A percentile compares a stretch with the other conserved stretches of the same genome.
phyloP scores from a whole-genome alignment of 2,888 invertebrate species.

The Clivina fossor region DNA sequence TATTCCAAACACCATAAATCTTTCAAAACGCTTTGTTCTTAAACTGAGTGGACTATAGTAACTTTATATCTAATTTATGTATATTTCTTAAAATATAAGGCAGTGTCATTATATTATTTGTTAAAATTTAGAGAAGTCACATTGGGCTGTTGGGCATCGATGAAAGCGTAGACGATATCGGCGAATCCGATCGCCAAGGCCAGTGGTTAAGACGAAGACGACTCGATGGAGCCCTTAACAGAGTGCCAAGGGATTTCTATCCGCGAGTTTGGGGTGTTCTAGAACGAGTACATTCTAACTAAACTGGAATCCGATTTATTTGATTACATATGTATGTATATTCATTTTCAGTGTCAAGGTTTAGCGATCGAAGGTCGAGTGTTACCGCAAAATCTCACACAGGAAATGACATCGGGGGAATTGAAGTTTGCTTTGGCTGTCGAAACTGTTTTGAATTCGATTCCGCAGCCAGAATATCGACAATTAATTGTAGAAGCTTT shows the following conservation, averaged over 20 bases:
- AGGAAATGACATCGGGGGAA: slow-evolving; percentile 99
- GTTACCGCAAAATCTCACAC: slow-evolving; percentile 88
- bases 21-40: too few relatives aligned
- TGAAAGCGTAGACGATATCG: slow-evolving; percentile 54
- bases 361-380: slow-evolving; percentile 89
- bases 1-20: too few relatives aligned
- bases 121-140: slow-evolving; percentile 55
- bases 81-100: too few relatives aligned
- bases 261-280: slow-evolving; percentile 90
- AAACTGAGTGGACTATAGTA: too few relatives aligned
- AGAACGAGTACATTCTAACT: slow-evolving; percentile 66
- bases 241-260: slow-evolving; percentile 97
- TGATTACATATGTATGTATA: slow-evolving; percentile 44
- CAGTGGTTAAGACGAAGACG: slow-evolving; percentile 95
- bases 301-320: slow-evolving; percentile 39
- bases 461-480: slow-evolving; percentile 97
- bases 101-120: too few relatives aligned
- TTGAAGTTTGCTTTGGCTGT: slow-evolving; percentile 97
- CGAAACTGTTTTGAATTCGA: slow-evolving; percentile 93
- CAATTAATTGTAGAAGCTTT: slow-evolving; percentile 96
- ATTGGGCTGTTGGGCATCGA: slow-evolving; percentile 54
- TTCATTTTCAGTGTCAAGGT: slow-evolving; percentile 77
- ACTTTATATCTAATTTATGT: too few relatives aligned
- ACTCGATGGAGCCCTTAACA: slow-evolving; percentile 94
- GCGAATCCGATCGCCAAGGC: slow-evolving; percentile 83